These are phyloP conservation scores for Anoplopoma fimbria DNA, from an alignment of 2,113 vertebrate species.

Conservation along the genomic window DNA sequence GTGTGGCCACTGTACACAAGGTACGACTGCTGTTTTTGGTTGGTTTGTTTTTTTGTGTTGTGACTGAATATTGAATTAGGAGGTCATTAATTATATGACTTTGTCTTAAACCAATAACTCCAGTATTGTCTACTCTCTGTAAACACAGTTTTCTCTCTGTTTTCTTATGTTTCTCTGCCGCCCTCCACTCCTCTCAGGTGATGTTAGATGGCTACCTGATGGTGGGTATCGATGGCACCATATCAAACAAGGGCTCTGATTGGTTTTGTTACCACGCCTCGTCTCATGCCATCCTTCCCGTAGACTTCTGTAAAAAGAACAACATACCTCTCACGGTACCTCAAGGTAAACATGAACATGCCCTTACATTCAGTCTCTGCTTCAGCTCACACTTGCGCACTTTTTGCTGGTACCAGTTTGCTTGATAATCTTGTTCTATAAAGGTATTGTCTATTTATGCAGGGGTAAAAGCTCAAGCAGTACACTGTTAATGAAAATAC, in stretches of 20 bases:
- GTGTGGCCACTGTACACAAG: slow-evolving; percentile 95
- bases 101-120: neutral
- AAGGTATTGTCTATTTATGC: neutral
- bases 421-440: neutral
- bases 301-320: slow-evolving; percentile 91
- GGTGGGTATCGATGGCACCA: slow-evolving; percentile 91
- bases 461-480: neutral
- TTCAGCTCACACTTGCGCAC: neutral
- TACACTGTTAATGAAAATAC: neutral
- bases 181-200: slow-evolving; percentile 79
- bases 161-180: neutral
- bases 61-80: neutral
- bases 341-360: slow-evolving; percentile 80
- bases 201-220: slow-evolving; percentile 95
- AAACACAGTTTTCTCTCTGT: too few species aligned
- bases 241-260: slow-evolving; percentile 85
- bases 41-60: neutral
- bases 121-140: too few species aligned
- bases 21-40: slow-evolving; percentile 68
- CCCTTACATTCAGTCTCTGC: neutral
- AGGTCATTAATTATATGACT: neutral
- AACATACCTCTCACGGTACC: slow-evolving; percentile 89
- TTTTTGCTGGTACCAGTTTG: neutral
- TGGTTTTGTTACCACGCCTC: slow-evolving; percentile 97
- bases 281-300: slow-evolving; percentile 92